Evolutionary conservation across 2,113 vertebrate species (phyloP).

Genomic region (Pleuronectes platessa): DNA sequence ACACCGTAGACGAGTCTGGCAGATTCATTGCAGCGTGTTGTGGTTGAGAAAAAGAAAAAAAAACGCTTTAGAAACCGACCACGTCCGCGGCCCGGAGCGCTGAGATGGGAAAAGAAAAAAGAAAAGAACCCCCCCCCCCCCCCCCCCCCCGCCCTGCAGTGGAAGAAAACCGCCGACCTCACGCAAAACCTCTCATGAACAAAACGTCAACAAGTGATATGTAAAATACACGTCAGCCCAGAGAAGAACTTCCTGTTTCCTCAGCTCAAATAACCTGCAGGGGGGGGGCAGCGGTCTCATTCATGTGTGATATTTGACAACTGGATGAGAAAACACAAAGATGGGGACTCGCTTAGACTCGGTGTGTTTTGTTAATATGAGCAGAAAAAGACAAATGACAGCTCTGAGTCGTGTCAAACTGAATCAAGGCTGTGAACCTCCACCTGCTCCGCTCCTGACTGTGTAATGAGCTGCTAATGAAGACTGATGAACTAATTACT

Average conservation of each 20-base stretch:
- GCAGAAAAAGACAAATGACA: neutral
- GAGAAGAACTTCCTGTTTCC: neutral
- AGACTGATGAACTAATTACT: constrained; percentile 23
- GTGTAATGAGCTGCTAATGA: neutral
- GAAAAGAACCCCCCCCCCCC: too few relatives aligned
- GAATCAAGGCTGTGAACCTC: neutral
- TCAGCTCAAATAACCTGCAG: neutral
- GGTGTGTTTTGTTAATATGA: neutral
- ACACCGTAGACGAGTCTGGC: neutral
- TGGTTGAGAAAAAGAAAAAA: neutral
- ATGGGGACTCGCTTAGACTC: neutral
- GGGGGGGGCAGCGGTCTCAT: neutral
- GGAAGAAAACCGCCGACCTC: neutral
- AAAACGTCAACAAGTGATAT: constrained; percentile 1
- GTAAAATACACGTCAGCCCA: neutral
- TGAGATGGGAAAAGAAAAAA: too few relatives aligned
- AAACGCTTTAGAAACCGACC: neutral
- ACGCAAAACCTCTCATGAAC: neutral
- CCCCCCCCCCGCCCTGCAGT: neutral
- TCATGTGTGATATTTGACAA: constrained; percentile 29
- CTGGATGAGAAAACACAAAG: neutral
- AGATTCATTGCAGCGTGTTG: neutral
- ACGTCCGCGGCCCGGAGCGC: neutral
- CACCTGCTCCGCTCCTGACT: neutral
- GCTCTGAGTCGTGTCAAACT: too few relatives aligned